Base-by-base conservation (phyloP, 2,113 vertebrate species). In the Pantherophis guttatus region DNA sequence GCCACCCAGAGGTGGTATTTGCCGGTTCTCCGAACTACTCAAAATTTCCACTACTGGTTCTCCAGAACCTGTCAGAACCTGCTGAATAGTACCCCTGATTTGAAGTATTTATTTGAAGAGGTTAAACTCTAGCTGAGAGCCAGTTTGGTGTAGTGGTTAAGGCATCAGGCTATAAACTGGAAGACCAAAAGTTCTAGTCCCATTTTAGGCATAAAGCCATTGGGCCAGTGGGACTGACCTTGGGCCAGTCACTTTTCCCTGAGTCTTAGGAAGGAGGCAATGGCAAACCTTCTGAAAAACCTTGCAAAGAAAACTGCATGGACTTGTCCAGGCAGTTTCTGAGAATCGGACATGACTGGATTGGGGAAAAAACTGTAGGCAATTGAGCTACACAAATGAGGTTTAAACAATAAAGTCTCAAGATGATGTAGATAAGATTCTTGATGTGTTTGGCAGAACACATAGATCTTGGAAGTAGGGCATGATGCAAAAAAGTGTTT, bases 341-440 rank as follows among this genome's bases (percentile, higher is more conserved):
- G 65, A 70, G 65, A 70, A 70, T 15, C 1, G 62, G 62, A 70
- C 62, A 6, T 70, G 62, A 70, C n/a, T n/a, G 62, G 62, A 26
- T n/a, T 1, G 24, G 24, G 6, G 2, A 8, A n/a, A n/a, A 33
- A 70, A n/a, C 92, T 90, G 54, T 44, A 90, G 92, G 88, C 54
- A 59, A 2, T 53, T 86, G 55, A 52, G 54, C 44, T 75, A 93
- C 70, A 90, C 92, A 86, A 55, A 21, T 75, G 52, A 29, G 55
- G 59, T 75, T 92, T 29, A 11, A 88, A 75, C 86, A 88, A 92
- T 70, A 24, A 48, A 58, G 70, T 23, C 75, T 58, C 19, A 23
- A 92, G 91, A 48, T 92, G 52, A 88, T 88, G n/a, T 75, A 75
- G 86, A 88, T 92, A 88, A 88, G 8, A 89, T 88, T 48, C 52